A percentile compares a stretch with the other conserved stretches of the same genome.
Evolutionary conservation across 2,888 invertebrate genomes (phyloP).

Genomic region (Drosophila macrospina): DNA sequence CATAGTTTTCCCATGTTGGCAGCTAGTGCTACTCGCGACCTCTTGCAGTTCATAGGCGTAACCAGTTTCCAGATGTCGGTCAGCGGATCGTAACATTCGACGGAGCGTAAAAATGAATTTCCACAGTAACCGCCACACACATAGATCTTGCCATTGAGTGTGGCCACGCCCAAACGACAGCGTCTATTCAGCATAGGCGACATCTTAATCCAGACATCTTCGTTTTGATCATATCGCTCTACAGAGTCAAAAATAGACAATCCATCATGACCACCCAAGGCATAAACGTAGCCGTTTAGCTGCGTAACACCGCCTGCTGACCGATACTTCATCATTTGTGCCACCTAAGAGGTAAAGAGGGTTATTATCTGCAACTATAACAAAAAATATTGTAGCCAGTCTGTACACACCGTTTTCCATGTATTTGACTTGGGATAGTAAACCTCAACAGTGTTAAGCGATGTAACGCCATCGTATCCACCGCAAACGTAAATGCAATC

Average conservation of each 20-base stretch:
- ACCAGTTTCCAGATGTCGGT: constrained; percentile 91
- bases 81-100: constrained; percentile 92
- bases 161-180: constrained; percentile 93
- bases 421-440: constrained; percentile 90
- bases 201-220: constrained; percentile 90
- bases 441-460: constrained; percentile 92
- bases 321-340: constrained; percentile 86
- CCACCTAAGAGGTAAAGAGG: constrained; percentile 72
- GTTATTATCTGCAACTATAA: too few relatives aligned
- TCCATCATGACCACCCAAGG: constrained; percentile 95
- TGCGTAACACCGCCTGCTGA: constrained; percentile 91
- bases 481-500: constrained; percentile 93
- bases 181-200: constrained; percentile 92
- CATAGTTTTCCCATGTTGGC: constrained; percentile 94
- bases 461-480: constrained; percentile 94
- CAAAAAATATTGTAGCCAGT: not conserved
- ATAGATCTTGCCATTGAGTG: constrained; percentile 92
- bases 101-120: constrained; percentile 91
- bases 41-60: constrained; percentile 92
- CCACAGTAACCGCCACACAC: constrained; percentile 95
- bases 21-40: constrained; percentile 92
- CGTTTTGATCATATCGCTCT: constrained; percentile 91
- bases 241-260: constrained; percentile 94
- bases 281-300: constrained; percentile 90
- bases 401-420: constrained; percentile 89